Conservation (phyloP, 1,140 invertebrate species). For the Arion vulgaris region DNA sequence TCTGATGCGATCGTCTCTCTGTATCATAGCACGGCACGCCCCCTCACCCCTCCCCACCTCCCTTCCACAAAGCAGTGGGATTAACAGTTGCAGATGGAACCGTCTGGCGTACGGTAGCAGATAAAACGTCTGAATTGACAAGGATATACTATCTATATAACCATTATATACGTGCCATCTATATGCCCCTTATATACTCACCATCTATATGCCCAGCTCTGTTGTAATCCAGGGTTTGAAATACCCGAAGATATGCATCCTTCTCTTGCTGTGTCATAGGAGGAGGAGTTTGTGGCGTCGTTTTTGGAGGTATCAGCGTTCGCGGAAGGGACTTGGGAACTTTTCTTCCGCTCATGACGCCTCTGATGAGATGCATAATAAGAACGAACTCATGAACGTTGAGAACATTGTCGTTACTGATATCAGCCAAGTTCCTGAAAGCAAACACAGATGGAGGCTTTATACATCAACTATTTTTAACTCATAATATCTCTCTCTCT, state of each 20-base stretch:
- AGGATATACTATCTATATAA: too few species aligned
- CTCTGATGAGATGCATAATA: constrained; percentile 63
- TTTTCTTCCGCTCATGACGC: constrained; percentile 50
- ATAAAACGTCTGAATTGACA: too few species aligned
- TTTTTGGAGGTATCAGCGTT: constrained; percentile 49
- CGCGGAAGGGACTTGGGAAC: constrained; percentile 55
- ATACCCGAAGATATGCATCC: constrained; percentile 56
- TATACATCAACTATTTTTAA: too few species aligned
- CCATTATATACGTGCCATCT: too few species aligned
- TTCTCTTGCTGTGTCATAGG: constrained; percentile 49
- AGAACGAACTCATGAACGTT: constrained; percentile 66
- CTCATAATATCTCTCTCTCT: too few species aligned
- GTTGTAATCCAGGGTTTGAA: constrained; percentile 50
- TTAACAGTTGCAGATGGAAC: too few species aligned
- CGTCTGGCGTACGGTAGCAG: too few species aligned
- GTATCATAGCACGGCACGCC: too few species aligned
- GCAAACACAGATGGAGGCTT: too few species aligned
- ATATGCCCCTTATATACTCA: constrained; percentile 42
- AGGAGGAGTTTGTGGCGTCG: constrained; percentile 36
- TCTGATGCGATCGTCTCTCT: too few species aligned
- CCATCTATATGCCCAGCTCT: constrained; percentile 52
- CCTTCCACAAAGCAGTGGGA: too few species aligned
- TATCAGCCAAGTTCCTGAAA: constrained; percentile 64
- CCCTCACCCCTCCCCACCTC: too few species aligned
- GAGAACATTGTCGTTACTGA: constrained; percentile 65